Evolutionary conservation across 2,113 vertebrate genomes (phyloP), one percentile per base, ranked within the genome.

Genomic region (Glaucomys volans): DNA sequence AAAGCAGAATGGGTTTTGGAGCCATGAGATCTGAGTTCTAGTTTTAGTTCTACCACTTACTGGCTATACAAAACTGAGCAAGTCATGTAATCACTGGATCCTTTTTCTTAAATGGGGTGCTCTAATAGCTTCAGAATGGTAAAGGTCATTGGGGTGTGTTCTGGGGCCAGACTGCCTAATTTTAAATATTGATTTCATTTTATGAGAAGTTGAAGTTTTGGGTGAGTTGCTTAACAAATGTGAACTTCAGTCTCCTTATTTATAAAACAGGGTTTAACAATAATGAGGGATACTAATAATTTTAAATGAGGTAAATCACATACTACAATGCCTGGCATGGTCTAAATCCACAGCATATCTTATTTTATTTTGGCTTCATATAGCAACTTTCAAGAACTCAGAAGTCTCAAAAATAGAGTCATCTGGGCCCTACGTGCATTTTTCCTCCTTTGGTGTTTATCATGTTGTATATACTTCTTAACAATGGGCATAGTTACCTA

Each of bases 181-280:
- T 54, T 54, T 75, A 66, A 82, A n/a, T 75, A 44, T 42, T 94
- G 47, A 66, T 35, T 89, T 94, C n/a, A 54, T 83, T 83, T 54
- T 94, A 44, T 40, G 30, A 90, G 37, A 28, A 30, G 28, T 89
- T 89, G n/a, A 82, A 28, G 35, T 22, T 64, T 22, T 95, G 22
- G 1, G 22, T 72, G 13, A 95, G 10, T 64, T 71, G 76, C 9
- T 74, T 81, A 8, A 37, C 44, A 87, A 26, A 4, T 81, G 47
- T 42, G 54, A 28, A 5, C 24, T 92, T 91, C 89, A 54, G 30
- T 30, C 64, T 64, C 8, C 54, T 54, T 32, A 40, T 87, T 35
- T 87, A 24, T 42, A 42, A 79, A 40, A 47, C 32, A 71, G 4
- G 42, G 18, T 79, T 28, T 77, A 59, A 79, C 13, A 66, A 80